Evolutionary conservation across 2,888 invertebrate species (phyloP).

Genomic region (Amphiduros pacificus): DNA sequence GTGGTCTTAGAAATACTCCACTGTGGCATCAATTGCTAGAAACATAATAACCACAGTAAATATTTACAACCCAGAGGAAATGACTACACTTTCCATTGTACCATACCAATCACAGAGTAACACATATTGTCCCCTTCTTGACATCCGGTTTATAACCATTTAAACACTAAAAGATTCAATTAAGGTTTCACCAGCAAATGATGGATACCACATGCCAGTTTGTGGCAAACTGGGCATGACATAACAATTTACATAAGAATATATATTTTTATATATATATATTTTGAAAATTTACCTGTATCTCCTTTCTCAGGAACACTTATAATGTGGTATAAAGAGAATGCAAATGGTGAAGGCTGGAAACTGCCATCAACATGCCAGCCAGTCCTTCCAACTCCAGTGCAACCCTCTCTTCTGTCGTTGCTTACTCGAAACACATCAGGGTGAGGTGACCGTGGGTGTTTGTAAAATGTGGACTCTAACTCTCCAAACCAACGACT

Average conservation of each 20-base stretch:
- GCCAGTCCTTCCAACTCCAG: slow-evolving; percentile 50
- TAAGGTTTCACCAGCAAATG: background rate
- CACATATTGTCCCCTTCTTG: no score
- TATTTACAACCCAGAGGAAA: no score
- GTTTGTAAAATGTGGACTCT: slow-evolving; percentile 53
- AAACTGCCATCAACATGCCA: slow-evolving; percentile 57
- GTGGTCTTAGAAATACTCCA: no score
- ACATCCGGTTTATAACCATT: no score
- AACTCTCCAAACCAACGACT: slow-evolving; percentile 51
- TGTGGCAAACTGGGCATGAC: no score
- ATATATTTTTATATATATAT: background rate
- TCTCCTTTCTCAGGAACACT: slow-evolving; percentile 45
- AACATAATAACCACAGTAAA: no score
- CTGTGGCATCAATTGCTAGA: no score
- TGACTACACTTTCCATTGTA: no score
- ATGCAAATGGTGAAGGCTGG: slow-evolving; percentile 46
- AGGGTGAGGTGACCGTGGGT: slow-evolving; percentile 47
- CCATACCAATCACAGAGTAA: no score
- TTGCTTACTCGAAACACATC: slow-evolving; percentile 54
- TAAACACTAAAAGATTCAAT: background rate
- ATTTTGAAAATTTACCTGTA: slow-evolving; percentile 38
- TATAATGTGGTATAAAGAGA: slow-evolving; percentile 49
- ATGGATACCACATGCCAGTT: no score
- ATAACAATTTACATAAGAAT: no score
- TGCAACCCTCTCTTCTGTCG: slow-evolving; percentile 45